Percentiles rank a stretch among this genome's conserved stretches.
phyloP scores from a whole-genome alignment of 1,140 invertebrate species.

The Babylonia areolata region DNA sequence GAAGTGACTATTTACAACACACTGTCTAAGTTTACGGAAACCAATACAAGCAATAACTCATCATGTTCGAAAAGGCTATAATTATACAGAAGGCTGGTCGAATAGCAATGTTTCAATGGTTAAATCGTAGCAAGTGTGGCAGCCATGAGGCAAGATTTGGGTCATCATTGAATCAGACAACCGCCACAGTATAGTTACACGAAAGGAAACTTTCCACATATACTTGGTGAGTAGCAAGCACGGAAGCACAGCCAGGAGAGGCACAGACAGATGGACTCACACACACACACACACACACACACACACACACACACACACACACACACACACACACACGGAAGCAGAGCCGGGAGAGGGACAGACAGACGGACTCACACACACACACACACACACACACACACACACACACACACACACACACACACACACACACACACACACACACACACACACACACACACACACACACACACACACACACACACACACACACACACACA shows the following conservation, averaged over 20 bases:
- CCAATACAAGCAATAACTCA: too few relatives aligned
- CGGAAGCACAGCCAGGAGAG: not conserved
- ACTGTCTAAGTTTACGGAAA: too few relatives aligned
- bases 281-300: not conserved
- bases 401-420: not conserved
- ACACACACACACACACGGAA: not conserved
- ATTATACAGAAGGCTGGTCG: too few relatives aligned
- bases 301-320: not conserved
- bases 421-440: not conserved
- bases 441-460: not conserved
- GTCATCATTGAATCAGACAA: too few relatives aligned
- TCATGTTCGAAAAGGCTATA: too few relatives aligned
- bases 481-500: not conserved
- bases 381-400: not conserved
- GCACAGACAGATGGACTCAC: not conserved
- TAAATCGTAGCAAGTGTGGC: too few relatives aligned
- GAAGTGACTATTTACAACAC: too few relatives aligned
- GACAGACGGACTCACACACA: not conserved
- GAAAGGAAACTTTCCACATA: too few relatives aligned
- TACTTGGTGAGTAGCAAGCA: not conserved
- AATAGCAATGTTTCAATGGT: too few relatives aligned
- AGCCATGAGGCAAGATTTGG: too few relatives aligned
- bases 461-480: not conserved
- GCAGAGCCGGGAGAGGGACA: too few relatives aligned
- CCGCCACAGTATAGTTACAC: too few relatives aligned